These are phyloP conservation scores for Hirtodrosophila histrioides DNA, from an alignment of 2,888 invertebrate species.

Conservation along the genomic window DNA sequence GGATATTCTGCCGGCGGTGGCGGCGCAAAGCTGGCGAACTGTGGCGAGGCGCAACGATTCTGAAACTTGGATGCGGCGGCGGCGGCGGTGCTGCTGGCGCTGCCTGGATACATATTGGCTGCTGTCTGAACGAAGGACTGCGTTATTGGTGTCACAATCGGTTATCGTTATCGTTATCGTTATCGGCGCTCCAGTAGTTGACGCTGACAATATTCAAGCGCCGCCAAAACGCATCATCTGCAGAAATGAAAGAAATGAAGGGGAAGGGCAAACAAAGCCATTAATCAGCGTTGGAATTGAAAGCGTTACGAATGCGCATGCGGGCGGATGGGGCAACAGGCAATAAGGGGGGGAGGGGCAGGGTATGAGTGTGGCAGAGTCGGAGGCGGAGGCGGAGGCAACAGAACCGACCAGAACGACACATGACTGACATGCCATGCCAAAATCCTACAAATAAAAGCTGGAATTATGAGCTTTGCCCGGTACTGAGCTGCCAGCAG, in stretches of 20 bases:
- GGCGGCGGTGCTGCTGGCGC: slow-evolving; percentile 54
- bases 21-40: slow-evolving; percentile 89
- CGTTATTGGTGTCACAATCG: not conserved
- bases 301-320: slow-evolving; percentile 58
- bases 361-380: no score
- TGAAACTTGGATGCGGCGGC: slow-evolving; percentile 79
- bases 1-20: slow-evolving; percentile 89
- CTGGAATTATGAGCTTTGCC: slow-evolving; percentile 78
- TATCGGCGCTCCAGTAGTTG: slow-evolving; percentile 11
- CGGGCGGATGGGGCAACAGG: slow-evolving; percentile 31
- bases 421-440: slow-evolving; percentile 78
- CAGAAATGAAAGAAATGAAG: not conserved
- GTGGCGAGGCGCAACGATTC: slow-evolving; percentile 84
- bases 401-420: slow-evolving; percentile 34
- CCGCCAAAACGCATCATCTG: slow-evolving; percentile 63
- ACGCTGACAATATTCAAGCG: slow-evolving; percentile 26
- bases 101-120: slow-evolving; percentile 80
- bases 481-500: slow-evolving; percentile 30
- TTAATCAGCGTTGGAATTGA: slow-evolving; percentile 71
- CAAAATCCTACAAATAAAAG: slow-evolving; percentile 79
- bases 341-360: no score
- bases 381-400: not conserved
- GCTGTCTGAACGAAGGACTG: slow-evolving; percentile 4
- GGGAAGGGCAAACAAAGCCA: slow-evolving; percentile 49
- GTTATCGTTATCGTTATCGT: slow-evolving; percentile 9